Percentiles rank a stretch among this genome's conserved stretches.
These are phyloP conservation scores for Phalacrocorax aristotelis DNA, from an alignment of 2,113 vertebrate species.

Conservation along the genomic window DNA sequence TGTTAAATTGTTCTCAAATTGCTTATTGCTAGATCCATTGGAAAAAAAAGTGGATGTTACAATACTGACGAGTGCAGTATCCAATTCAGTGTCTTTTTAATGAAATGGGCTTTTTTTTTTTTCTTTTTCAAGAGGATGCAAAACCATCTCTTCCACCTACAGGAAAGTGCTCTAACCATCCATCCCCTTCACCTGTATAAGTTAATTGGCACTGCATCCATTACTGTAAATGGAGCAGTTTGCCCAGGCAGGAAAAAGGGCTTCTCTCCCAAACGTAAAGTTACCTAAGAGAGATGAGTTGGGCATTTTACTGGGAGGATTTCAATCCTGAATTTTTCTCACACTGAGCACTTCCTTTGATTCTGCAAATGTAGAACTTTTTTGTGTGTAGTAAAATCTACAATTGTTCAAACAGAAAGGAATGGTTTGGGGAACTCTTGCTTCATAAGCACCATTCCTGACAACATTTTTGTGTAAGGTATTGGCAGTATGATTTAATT, in stretches of 20 bases:
- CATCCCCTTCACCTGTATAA: not conserved
- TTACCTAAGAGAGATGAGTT: not conserved
- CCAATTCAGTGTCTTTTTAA: not conserved
- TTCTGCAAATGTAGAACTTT: too few species aligned
- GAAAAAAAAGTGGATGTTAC: not conserved
- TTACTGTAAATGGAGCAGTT: not conserved
- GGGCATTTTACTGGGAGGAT: not conserved
- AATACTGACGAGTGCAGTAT: not conserved
- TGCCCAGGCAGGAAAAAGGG: not conserved
- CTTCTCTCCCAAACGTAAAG: not conserved
- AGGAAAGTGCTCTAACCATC: not conserved
- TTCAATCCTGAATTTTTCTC: not conserved
- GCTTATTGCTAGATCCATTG: not conserved
- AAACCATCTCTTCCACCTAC: not conserved
- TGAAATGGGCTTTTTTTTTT: not conserved
- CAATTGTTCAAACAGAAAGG: not conserved
- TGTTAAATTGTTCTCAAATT: not conserved
- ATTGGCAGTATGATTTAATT: not conserved
- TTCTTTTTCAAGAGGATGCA: not conserved
- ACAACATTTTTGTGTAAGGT: not conserved
- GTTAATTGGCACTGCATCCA: not conserved
- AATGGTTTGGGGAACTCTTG: not conserved
- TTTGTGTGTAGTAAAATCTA: not conserved
- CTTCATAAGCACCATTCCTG: not conserved
- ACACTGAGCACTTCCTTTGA: not conserved